A percentile compares a stretch with the other conserved stretches of the same genome.
phyloP scores from a whole-genome alignment of 2,888 invertebrate species.

The Caenorhabditis sinica region DNA sequence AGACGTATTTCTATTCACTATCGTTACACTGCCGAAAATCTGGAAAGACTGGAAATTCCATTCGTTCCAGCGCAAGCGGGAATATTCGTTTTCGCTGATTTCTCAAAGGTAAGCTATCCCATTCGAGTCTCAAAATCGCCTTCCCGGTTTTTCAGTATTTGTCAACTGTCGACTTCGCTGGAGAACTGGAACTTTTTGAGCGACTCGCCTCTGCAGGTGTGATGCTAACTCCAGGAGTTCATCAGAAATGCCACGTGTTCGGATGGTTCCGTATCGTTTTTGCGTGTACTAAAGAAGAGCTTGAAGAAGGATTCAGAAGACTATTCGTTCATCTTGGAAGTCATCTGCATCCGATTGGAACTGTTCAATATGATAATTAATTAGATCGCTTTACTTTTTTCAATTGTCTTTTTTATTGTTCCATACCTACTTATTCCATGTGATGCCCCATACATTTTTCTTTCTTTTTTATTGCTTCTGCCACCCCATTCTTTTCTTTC shows the following conservation, averaged over 20 bases:
- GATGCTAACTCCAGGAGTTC: conserved; percentile 80
- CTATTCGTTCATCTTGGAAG: conserved; percentile 40
- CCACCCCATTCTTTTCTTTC: conserved; percentile 14
- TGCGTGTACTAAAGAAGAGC: conserved; percentile 72
- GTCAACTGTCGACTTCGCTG: conserved; percentile 34
- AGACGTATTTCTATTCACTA: conserved; percentile 70
- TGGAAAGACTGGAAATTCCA: conserved; percentile 68
- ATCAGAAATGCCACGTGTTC: conserved; percentile 74
- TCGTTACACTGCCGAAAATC: conserved; percentile 66
- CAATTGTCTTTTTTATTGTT: background rate
- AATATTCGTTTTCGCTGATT: conserved; percentile 74
- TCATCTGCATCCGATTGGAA: conserved; percentile 45
- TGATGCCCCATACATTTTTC: conserved; percentile 17
- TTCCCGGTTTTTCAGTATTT: conserved; percentile 60
- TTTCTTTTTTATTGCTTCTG: conserved; percentile 18
- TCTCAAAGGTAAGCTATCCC: conserved; percentile 66
- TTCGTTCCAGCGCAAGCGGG: conserved; percentile 70
- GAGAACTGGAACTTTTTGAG: conserved; percentile 69
- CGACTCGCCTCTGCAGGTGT: conserved; percentile 72
- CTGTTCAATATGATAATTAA: conserved; percentile 48
- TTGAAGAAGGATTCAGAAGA: conserved; percentile 78
- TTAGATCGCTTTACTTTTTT: conserved; percentile 45
- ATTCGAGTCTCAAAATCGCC: background rate
- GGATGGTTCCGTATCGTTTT: conserved; percentile 83
- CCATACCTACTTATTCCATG: conserved; percentile 18